Evolutionary conservation across 2,888 invertebrate genomes (phyloP), one percentile per base, ranked within the genome.

Genomic region (Brachypalpus laphriformis): DNA sequence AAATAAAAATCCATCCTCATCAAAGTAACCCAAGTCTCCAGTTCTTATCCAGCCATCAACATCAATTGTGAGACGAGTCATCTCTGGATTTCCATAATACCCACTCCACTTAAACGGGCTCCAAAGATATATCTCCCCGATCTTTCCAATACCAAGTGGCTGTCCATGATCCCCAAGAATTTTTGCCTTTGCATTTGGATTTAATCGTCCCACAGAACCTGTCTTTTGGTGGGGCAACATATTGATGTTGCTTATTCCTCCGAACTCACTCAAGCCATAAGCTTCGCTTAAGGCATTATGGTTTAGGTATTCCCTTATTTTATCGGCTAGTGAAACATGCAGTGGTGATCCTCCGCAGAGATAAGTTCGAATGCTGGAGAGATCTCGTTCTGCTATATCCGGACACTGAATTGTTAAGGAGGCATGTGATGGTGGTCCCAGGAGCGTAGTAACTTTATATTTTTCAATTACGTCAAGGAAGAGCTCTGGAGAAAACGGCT

Each of bases 11-110:
- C 91, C 91, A 61, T 91, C 90, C 37, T 90, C 87, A 71, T 92
- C 92, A 61, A 92, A 90, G 81, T 90, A 90, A 16, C 92, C 92
- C 87, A 91, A 86, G 86, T 92, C 92, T 3, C 92, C 92, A 18
- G 92, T 90, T 34, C 90, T 89, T 14, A 90, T 89, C 91, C 91
- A 92, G 45, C 90, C 91, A 49, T 92, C 90, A 22, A 87, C 88
- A 83, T 91, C 91, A 61, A 89, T 88, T 31, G 89, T 88, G 3
- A 88, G 87, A 63, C 88, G 89, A 6, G 91, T 89, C 59, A 90
- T 90, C 22, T 88, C 89, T 1, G 89, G 89, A 76, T 91, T 90
- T 49, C 89, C 89, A 56, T 90, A 91, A 71, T 92, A 92, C 9
- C 92, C 92, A 16, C 89, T 88, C 90, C 91, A 91, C 2, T 87